A percentile compares a stretch with the other conserved stretches of the same genome.
Conservation (phyloP, 2,888 invertebrate genomes). For the Mechanitis messenoides region DNA sequence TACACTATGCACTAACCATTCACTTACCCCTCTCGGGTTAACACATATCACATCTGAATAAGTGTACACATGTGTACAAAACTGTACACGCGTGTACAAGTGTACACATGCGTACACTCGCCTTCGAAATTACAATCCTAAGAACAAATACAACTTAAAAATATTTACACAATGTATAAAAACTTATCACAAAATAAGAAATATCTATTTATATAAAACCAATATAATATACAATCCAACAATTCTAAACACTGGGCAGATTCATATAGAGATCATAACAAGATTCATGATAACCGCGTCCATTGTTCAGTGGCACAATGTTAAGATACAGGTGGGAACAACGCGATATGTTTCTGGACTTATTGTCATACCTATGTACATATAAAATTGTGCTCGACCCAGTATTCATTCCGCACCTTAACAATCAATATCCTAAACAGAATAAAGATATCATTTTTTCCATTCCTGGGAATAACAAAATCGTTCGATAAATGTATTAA, state of each 20-base stretch:
- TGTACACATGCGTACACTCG: slow-evolving; percentile 41
- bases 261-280: slow-evolving; percentile 73
- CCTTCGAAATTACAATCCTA: slow-evolving; percentile 51
- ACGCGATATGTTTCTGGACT: slow-evolving; percentile 69
- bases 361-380: slow-evolving; percentile 70
- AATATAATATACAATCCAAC: slow-evolving; percentile 64
- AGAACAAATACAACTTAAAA: slow-evolving; percentile 53
- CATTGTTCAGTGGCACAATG: slow-evolving; percentile 44
- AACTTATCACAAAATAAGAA: slow-evolving; percentile 68
- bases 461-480: slow-evolving; percentile 10
- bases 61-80: slow-evolving; percentile 36
- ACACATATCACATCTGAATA: slow-evolving; percentile 63
- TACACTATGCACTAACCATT: slow-evolving; percentile 64
- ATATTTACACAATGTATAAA: slow-evolving; percentile 67
- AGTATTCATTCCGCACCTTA: slow-evolving; percentile 51
- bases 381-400: slow-evolving; percentile 65
- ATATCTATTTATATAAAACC: slow-evolving; percentile 49
- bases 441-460: slow-evolving; percentile 16
- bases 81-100: too few relatives aligned
- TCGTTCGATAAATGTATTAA: slow-evolving; percentile 19
- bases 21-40: slow-evolving; percentile 44
- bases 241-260: slow-evolving; percentile 72
- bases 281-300: slow-evolving; percentile 65
- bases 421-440: slow-evolving; percentile 32
- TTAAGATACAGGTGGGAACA: slow-evolving; percentile 56